phyloP scores from a whole-genome alignment of 2,888 invertebrate species.

The Megaustenia siamemsis region DNA sequence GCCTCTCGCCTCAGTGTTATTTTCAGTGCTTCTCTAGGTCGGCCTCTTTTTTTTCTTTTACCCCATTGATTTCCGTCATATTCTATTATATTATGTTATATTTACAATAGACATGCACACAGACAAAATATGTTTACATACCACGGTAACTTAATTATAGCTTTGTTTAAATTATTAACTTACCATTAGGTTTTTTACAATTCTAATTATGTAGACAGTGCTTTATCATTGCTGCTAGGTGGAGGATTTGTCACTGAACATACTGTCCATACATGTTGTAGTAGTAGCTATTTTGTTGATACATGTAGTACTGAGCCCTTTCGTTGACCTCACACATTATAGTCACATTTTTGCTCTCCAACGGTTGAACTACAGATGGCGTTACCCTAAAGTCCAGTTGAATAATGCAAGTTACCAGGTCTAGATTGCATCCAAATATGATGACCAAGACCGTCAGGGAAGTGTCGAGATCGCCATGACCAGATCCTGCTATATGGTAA shows the following conservation, averaged over 20 bases:
- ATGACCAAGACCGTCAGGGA: not conserved
- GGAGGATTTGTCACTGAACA: not conserved
- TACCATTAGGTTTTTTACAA: not conserved
- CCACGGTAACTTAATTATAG: too few species aligned
- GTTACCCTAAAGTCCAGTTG: not conserved
- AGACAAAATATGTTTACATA: too few species aligned
- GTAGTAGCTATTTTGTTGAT: not conserved
- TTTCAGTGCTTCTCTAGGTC: too few species aligned
- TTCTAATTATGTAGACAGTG: not conserved
- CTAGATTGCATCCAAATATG: not conserved
- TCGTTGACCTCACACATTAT: not conserved
- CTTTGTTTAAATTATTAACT: not conserved
- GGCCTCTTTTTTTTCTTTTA: too few species aligned
- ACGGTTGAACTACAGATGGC: not conserved
- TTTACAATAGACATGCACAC: too few species aligned
- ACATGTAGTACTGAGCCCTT: not conserved
- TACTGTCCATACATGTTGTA: not conserved
- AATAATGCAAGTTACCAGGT: not conserved
- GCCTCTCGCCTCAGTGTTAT: too few species aligned
- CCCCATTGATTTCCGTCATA: too few species aligned
- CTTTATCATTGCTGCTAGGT: not conserved
- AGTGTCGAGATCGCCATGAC: not conserved
- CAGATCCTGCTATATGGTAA: not conserved
- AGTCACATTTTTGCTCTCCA: conserved; percentile 4
- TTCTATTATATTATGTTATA: too few species aligned